phyloP scores from a whole-genome alignment of 92 coral and sea anemone species.

The Epizoanthus rinbou region DNA sequence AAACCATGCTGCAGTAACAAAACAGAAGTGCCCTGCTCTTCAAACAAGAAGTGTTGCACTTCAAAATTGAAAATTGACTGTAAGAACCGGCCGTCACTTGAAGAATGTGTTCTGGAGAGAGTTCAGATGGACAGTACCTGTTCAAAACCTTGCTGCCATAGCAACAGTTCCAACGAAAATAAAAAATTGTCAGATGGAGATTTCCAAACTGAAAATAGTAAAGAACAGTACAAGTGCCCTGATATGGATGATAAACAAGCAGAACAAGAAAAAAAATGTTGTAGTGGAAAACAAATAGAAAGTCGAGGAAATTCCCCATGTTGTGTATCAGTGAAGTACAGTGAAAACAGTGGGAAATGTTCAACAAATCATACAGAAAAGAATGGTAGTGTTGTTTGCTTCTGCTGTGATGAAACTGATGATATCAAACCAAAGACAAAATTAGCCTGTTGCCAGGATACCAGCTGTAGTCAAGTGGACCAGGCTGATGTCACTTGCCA shows the following conservation, averaged over 20 bases:
- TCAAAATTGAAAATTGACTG: neutral
- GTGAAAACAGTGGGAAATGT: neutral
- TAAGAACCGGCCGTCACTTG: neutral
- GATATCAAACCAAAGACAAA: neutral
- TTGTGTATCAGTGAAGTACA: neutral
- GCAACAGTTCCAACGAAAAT: neutral
- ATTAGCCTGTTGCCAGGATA: neutral
- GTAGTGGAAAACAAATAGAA: neutral
- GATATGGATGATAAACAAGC: neutral
- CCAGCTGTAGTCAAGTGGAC: neutral
- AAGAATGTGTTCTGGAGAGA: neutral
- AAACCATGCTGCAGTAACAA: neutral
- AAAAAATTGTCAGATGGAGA: neutral
- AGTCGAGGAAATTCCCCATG: neutral
- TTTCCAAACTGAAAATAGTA: neutral
- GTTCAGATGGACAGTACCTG: neutral
- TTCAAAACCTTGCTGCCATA: neutral
- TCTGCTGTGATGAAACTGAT: slow-evolving; percentile 1
- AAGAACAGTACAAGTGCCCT: neutral
- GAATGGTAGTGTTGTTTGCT: neutral
- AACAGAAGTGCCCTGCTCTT: neutral
- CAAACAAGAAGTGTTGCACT: neutral
- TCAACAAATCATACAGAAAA: neutral
- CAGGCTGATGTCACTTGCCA: neutral
- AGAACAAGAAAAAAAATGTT: neutral